These are phyloP conservation scores for Pollenia angustigena DNA, from an alignment of 2,888 invertebrate species.

Conservation along the genomic window DNA sequence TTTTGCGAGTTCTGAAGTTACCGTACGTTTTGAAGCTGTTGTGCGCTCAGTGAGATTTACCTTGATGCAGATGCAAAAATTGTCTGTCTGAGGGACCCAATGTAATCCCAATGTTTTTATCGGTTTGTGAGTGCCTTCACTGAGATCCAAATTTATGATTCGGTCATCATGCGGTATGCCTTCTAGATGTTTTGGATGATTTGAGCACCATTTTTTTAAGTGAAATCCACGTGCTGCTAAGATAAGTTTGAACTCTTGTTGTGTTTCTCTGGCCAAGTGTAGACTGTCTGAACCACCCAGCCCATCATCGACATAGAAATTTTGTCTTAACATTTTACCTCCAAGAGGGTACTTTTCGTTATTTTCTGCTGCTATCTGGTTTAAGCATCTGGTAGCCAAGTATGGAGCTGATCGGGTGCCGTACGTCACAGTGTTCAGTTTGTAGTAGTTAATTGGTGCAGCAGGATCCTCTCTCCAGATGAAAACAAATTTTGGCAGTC, in stretches of 20 bases:
- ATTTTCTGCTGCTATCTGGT: background rate
- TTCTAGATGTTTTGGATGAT: conserved; percentile 4
- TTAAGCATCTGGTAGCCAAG: background rate
- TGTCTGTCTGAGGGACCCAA: conserved; percentile 10
- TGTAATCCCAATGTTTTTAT: conserved; percentile 31
- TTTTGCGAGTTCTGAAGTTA: conserved; percentile 23
- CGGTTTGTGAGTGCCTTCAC: background rate
- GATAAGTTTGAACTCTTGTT: conserved; percentile 3
- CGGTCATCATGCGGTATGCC: background rate
- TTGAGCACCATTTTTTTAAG: background rate
- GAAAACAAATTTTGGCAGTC: conserved; percentile 26
- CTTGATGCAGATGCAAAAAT: conserved; percentile 17
- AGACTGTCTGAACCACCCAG: conserved; percentile 9
- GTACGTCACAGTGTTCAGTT: background rate
- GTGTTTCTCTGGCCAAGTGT: background rate
- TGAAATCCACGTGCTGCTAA: background rate
- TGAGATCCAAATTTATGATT: background rate
- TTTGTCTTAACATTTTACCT: too few species aligned
- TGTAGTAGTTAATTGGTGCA: too few species aligned
- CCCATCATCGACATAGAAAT: background rate
- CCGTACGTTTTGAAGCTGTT: background rate
- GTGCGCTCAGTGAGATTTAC: background rate
- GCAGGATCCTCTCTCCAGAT: background rate
- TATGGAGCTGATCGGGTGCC: conserved; percentile 8
- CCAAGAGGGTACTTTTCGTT: too few species aligned